These are phyloP conservation scores for Eptesicus fuscus DNA, from an alignment of 2,113 vertebrate genomes.

Conservation along the genomic window DNA sequence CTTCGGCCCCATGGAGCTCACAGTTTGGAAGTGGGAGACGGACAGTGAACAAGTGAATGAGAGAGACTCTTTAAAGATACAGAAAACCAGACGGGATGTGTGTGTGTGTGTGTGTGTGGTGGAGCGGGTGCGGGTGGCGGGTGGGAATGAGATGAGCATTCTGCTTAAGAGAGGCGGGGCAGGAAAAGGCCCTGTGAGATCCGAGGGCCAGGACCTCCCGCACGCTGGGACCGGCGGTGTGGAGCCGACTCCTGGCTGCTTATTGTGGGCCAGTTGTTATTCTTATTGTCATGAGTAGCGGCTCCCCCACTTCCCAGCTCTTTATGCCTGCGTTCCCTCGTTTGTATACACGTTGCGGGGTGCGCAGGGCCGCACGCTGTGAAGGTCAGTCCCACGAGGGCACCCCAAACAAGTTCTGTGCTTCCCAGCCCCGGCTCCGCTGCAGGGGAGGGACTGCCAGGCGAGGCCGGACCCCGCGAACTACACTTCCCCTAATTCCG, in stretches of 20 bases:
- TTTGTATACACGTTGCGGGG: neutral
- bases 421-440: neutral
- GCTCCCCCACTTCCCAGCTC: neutral
- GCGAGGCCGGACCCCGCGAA: neutral
- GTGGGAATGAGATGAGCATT: neutral
- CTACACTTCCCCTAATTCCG: conserved; percentile 63
- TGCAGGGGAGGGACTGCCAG: neutral
- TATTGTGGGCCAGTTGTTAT: neutral
- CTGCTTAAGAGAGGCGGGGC: neutral
- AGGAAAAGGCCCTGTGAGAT: neutral
- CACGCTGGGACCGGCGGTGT: neutral
- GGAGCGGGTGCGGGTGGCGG: too few relatives aligned
- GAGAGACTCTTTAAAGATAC: neutral
- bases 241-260: neutral
- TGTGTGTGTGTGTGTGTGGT: too few relatives aligned
- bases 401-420: neutral
- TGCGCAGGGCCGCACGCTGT: neutral
- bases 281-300: neutral
- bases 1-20: neutral
- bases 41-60: neutral
- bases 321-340: neutral
- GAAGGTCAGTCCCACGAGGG: neutral
- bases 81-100: neutral
- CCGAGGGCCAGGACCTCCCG: neutral
- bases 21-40: neutral